Conservation (phyloP, 2,797 vertebrate species). For the Lacerta bilineata region DNA sequence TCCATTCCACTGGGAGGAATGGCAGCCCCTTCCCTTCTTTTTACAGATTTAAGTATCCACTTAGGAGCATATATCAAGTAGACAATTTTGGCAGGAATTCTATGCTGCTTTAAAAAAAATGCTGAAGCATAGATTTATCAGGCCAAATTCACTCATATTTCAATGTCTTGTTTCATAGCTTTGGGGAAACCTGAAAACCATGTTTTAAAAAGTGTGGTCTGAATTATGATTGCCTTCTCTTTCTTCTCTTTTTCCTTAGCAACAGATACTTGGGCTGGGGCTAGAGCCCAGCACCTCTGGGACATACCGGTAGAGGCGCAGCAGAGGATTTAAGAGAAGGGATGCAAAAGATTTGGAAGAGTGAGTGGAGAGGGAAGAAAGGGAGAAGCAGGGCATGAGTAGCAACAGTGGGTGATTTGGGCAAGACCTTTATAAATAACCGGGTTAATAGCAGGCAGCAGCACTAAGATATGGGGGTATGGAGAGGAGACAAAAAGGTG, state of each 20-base stretch:
- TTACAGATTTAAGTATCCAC: slow-evolving; percentile 18
- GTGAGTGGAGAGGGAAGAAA: background rate
- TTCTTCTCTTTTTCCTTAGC: slow-evolving; percentile 11
- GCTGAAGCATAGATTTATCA: slow-evolving; percentile 69
- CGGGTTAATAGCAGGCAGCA: background rate
- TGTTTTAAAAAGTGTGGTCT: background rate
- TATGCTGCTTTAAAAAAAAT: slow-evolving; percentile 48
- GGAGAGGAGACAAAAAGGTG: background rate
- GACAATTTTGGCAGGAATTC: slow-evolving; percentile 61
- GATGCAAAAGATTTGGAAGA: slow-evolving; percentile 11
- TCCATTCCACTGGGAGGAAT: slow-evolving; percentile 15
- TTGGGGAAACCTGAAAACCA: slow-evolving; percentile 38
- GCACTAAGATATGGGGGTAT: background rate
- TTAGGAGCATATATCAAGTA: slow-evolving; percentile 53
- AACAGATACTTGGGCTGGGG: slow-evolving; percentile 15
- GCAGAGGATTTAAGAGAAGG: background rate
- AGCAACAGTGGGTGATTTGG: background rate
- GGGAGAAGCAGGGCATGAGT: background rate
- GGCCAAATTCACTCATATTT: slow-evolving; percentile 59
- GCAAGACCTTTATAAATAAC: background rate
- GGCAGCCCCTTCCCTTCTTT: background rate
- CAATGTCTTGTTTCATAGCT: slow-evolving; percentile 55
- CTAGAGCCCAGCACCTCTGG: background rate
- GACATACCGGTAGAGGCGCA: background rate
- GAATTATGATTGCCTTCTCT: slow-evolving; percentile 36